Base-by-base conservation (phyloP, 2,888 invertebrate genomes). In the Acanthopleura granulata region DNA sequence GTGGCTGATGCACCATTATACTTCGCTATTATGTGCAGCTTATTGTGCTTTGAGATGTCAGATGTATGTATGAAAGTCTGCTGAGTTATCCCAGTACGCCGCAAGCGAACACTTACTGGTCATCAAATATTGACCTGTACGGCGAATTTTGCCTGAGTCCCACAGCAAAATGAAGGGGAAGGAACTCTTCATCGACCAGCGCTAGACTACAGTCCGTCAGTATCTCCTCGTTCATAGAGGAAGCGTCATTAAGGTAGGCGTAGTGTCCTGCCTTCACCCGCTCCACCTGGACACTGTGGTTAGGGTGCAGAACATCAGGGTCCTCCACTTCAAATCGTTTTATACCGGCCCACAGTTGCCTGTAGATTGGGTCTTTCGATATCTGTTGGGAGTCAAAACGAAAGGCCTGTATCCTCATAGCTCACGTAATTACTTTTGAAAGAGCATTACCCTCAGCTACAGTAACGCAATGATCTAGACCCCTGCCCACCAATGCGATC, bases 261-360 rank as follows among this genome's bases (percentile, higher is more conserved):
- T 76, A 78, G 49, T 61, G 50, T 15, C 74, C 78, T 1, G 40
- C 30, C 22, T 29, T 18, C 9, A 86, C 82, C 72, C 83, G 86
- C 0, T 71, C 66, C 18, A 84, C 74, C 12, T 87, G 87, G n/a
- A 77, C 79, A 16, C 72, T 50, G 0, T 75, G 27, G 51, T 79
- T 71, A 0, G 70, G 72, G 15, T 78, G 76, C 51, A 86, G 72
- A 12, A 86, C 79, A n/a, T 72, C 62, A 0, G 85, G 82, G 70
- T 86, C 84, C 0, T 79, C 77, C 22, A 75, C 50, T 49, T 81
- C 82, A 57, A 82, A 83, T 40, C 75, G 72, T 16, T 79, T 76
- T n/a, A 85, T 76, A 4, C 82, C 77, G 22, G 80, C 77, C 74
- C 84, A 85, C 0, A 86, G 71, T 11, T 79, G 73, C 29, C 78